Evolutionary conservation across 2,888 invertebrate species (phyloP).

Genomic region (Acanthosepion esculentum): DNA sequence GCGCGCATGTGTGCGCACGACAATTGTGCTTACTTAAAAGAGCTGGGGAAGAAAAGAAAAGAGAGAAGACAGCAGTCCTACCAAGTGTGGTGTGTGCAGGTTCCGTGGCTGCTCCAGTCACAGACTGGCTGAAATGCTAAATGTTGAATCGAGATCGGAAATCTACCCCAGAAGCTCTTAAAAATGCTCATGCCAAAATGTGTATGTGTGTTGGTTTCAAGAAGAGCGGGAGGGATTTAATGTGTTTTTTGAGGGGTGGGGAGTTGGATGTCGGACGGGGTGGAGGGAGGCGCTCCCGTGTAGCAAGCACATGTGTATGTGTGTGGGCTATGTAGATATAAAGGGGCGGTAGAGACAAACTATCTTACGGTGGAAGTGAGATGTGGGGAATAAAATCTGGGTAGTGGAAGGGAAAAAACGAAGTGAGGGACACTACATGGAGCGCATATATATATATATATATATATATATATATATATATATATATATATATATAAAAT

Average conservation of each 20-base stretch:
- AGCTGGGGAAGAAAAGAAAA: not conserved
- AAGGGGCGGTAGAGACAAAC: not conserved
- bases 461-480: not conserved
- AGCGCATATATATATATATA: not conserved
- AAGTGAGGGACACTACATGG: not conserved
- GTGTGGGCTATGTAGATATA: slow-evolving; percentile 18
- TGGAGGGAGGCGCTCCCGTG: not conserved
- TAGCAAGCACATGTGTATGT: not conserved
- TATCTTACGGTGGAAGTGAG: not conserved
- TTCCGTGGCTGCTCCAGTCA: slow-evolving; percentile 33
- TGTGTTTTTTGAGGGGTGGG: not conserved
- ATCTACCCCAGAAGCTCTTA: slow-evolving; percentile 33
- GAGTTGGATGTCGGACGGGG: too few relatives aligned
- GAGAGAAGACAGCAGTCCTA: not conserved
- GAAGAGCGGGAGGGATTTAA: not conserved
- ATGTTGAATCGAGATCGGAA: slow-evolving; percentile 9
- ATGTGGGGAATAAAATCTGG: not conserved
- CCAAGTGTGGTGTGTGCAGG: slow-evolving; percentile 13
- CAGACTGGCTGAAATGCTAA: slow-evolving; percentile 22
- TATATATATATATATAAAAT: not conserved
- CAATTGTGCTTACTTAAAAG: not conserved
- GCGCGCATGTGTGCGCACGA: not conserved
- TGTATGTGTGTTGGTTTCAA: not conserved
- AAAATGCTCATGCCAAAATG: slow-evolving; percentile 5
- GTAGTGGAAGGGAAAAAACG: not conserved